Percentiles rank a stretch among this genome's conserved stretches.
phyloP scores from a whole-genome alignment of 2,888 invertebrate species.

The Diachrysia chrysitis region DNA sequence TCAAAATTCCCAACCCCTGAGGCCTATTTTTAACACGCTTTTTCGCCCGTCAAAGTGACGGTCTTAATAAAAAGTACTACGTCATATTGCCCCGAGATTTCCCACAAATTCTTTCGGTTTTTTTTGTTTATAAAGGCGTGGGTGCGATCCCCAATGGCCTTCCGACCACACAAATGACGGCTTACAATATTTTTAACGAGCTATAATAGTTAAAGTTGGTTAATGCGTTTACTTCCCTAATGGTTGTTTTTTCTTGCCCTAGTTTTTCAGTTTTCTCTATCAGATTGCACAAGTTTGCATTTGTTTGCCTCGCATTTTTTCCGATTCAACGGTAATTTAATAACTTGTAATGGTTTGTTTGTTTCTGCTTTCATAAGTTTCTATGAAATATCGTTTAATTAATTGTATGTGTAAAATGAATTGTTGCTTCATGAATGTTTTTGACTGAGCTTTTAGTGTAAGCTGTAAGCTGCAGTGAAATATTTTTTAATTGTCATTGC shows the following conservation, averaged over 20 bases:
- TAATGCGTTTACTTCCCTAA: conserved; percentile 67
- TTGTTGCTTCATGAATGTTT: conserved; percentile 7
- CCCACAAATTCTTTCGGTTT: conserved; percentile 22
- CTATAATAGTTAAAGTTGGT: conserved; percentile 67
- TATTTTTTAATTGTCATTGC: no score
- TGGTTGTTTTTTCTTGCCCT: conserved; percentile 62
- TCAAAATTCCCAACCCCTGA: conserved; percentile 15
- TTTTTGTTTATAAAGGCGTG: conserved; percentile 36
- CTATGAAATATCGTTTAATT: background rate
- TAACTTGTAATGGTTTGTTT: conserved; percentile 12
- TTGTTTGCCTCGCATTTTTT: conserved; percentile 40
- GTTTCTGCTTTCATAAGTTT: conserved; percentile 12
- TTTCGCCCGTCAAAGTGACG: conserved; percentile 29
- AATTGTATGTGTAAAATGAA: no score
- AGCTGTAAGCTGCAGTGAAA: no score
- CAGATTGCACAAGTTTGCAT: conserved; percentile 44
- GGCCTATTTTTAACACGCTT: no score
- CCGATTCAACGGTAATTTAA: conserved; percentile 18
- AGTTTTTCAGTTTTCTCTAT: conserved; percentile 53
- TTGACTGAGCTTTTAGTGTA: background rate
- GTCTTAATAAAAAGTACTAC: conserved; percentile 19
- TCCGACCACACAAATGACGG: conserved; percentile 49
- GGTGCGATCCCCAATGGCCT: conserved; percentile 19
- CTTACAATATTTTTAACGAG: conserved; percentile 70
- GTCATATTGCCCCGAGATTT: conserved; percentile 32